Conservation (phyloP, 2,113 vertebrate genomes). For the Austrofundulus limnaeus region DNA sequence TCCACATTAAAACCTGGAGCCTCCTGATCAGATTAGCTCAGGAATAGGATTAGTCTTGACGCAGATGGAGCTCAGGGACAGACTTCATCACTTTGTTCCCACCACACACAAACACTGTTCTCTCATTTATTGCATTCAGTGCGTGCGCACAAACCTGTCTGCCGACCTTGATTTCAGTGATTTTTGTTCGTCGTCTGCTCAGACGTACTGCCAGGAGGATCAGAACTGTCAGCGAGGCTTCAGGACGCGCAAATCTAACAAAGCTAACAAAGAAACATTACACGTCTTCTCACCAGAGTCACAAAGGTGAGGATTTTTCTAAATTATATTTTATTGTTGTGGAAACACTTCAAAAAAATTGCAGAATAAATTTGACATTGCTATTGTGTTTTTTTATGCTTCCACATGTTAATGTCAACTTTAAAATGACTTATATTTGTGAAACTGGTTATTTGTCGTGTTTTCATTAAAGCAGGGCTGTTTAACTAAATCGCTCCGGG, state of each 20-base stretch:
- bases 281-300: neutral
- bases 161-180: neutral
- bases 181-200: neutral
- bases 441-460: no score
- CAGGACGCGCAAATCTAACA: neutral
- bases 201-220: constrained; percentile 40
- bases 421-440: no score
- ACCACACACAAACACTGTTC: neutral
- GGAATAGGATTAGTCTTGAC: constrained; percentile 51
- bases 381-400: no score
- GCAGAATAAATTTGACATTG: neutral
- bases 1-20: constrained; percentile 24
- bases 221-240: constrained; percentile 38
- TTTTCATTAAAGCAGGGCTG: no score
- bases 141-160: neutral
- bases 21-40: constrained; percentile 64
- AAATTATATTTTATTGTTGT: no score
- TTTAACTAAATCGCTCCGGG: no score
- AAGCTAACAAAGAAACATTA: neutral
- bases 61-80: constrained; percentile 58
- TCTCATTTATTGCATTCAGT: constrained; percentile 2
- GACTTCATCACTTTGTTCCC: neutral
- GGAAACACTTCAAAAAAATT: no score
- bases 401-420: no score
- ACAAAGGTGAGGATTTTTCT: constrained; percentile 48